A percentile compares a stretch with the other conserved stretches of the same genome.
Conservation (phyloP, 2,113 vertebrate species). For the Lathamus discolor region DNA sequence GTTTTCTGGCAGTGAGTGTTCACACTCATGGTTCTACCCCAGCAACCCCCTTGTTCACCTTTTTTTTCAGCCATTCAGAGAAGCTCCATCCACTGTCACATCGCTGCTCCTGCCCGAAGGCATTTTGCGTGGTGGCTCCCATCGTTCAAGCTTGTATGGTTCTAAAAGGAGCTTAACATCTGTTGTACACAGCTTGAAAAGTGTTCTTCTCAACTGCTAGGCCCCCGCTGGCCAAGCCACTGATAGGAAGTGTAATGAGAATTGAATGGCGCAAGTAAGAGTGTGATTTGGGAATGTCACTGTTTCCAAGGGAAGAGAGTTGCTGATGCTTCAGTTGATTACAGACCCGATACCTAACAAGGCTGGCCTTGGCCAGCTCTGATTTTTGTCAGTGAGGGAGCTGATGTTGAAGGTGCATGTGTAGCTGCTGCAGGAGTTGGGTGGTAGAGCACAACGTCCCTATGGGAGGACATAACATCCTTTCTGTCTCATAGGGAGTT, state of each 20-base stretch:
- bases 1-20: neutral
- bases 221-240: neutral
- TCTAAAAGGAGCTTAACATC: neutral
- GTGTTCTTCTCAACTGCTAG: neutral
- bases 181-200: neutral
- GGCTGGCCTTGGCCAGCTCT: neutral
- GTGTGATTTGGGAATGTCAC: neutral
- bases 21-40: rapidly evolving
- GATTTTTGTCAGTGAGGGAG: neutral
- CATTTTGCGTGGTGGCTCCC: neutral
- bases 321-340: neutral
- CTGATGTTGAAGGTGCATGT: rapidly evolving
- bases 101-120: neutral
- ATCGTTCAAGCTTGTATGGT: neutral
- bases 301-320: neutral
- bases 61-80: neutral
- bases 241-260: neutral
- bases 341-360: rapidly evolving
- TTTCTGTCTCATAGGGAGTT: neutral
- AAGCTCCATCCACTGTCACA: rapidly evolving
- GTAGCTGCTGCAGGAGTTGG: neutral
- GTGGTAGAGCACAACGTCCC: rapidly evolving
- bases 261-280: neutral
- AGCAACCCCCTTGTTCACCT: neutral
- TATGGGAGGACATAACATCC: neutral